A percentile compares a stretch with the other conserved stretches of the same genome.
Conservation (phyloP, 2,113 vertebrate species). For the Rousettus leschenaultii region DNA sequence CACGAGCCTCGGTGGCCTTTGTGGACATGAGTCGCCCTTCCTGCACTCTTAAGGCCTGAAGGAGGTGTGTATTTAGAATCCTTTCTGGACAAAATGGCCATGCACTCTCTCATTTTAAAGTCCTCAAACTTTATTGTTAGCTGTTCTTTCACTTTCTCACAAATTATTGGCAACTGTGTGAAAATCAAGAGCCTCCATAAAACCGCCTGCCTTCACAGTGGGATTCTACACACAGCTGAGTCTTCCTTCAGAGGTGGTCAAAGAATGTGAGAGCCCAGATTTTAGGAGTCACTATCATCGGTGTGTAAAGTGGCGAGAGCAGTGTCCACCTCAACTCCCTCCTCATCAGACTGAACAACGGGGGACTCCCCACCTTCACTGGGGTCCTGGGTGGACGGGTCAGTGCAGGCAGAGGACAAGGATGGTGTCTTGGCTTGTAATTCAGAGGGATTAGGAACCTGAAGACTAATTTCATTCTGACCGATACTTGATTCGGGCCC, state of each 20-base stretch:
- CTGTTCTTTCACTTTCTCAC: constrained; percentile 61
- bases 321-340: constrained; percentile 89
- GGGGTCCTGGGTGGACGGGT: constrained; percentile 85
- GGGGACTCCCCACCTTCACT: constrained; percentile 85
- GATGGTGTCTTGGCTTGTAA: constrained; percentile 86
- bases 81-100: not conserved
- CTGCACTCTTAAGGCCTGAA: not conserved
- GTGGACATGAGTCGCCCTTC: not conserved
- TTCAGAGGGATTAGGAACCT: constrained; percentile 88
- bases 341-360: constrained; percentile 86
- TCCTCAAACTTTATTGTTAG: constrained; percentile 73
- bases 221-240: fast-evolving
- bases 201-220: not conserved
- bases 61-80: fast-evolving
- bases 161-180: constrained; percentile 37
- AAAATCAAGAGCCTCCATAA: constrained; percentile 57
- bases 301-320: constrained; percentile 80
- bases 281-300: constrained; percentile 88
- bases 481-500: constrained; percentile 84
- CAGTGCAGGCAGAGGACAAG: constrained; percentile 84
- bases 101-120: not conserved
- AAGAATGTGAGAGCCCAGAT: not conserved
- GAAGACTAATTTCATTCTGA: constrained; percentile 87
- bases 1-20: fast-evolving
- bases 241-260: fast-evolving